Percentiles rank a stretch among this genome's conserved stretches.
Conservation (phyloP, 1,140 invertebrate species). For the Lordiphosa stackelbergi region DNA sequence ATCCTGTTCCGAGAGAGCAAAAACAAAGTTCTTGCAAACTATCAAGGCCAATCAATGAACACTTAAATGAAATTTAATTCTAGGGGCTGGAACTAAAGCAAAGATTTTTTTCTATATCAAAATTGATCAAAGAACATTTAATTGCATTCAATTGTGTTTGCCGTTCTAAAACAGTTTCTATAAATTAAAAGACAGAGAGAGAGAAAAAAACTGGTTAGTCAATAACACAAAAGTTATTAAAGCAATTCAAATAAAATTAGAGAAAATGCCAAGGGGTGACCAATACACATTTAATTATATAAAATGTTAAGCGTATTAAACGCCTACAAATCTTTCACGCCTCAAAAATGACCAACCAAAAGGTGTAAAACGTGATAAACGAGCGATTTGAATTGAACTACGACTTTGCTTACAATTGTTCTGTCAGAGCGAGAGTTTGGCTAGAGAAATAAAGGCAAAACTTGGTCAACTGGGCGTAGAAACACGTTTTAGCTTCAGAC, state of each 20-base stretch:
- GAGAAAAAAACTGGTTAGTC: constrained; percentile 49
- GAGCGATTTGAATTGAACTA: constrained; percentile 32
- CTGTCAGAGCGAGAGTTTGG: constrained; percentile 14
- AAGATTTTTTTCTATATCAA: constrained; percentile 30
- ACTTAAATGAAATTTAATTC: constrained; percentile 45
- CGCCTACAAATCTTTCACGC: constrained; percentile 28
- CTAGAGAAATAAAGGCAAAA: constrained; percentile 10
- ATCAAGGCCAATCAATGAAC: constrained; percentile 49
- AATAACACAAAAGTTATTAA: constrained; percentile 50
- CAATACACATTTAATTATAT: constrained; percentile 35
- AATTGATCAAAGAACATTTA: constrained; percentile 46
- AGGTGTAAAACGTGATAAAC: constrained; percentile 62
- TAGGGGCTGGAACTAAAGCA: constrained; percentile 13
- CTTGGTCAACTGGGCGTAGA: constrained; percentile 50
- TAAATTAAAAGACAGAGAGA: constrained; percentile 21
- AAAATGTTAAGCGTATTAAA: constrained; percentile 42
- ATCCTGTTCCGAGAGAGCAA: constrained; percentile 42
- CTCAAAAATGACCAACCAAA: constrained; percentile 38
- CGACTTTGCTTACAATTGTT: constrained; percentile 43
- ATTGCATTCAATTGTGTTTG: constrained; percentile 41
- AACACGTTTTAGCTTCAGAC: constrained; percentile 58
- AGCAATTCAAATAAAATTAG: constrained; percentile 10
- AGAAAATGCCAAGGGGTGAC: constrained; percentile 56
- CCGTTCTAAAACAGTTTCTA: constrained; percentile 41
- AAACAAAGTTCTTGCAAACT: neutral